Evolutionary conservation across 2,113 vertebrate genomes (phyloP).

Genomic region (Daboia siamensis): DNA sequence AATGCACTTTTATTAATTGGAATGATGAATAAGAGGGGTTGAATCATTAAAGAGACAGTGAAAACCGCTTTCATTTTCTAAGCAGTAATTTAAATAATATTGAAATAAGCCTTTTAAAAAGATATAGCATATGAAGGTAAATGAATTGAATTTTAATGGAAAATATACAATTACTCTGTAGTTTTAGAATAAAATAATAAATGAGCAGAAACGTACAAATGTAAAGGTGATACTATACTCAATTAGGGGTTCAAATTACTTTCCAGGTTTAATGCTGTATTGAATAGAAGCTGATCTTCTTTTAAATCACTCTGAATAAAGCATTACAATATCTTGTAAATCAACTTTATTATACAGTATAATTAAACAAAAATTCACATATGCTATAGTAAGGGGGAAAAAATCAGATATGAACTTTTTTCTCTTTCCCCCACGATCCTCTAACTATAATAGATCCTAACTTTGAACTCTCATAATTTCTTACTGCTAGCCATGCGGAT

Average conservation of each 20-base stretch:
- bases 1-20: not conserved
- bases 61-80: not conserved
- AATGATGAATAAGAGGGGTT: not conserved
- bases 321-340: not conserved
- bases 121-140: not conserved
- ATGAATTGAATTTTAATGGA: not conserved
- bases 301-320: not conserved
- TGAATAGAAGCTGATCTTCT: not conserved
- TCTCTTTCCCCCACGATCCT: not conserved
- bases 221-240: not conserved
- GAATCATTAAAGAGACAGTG: slow-evolving; percentile 1
- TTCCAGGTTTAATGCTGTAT: not conserved
- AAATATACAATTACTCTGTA: not conserved
- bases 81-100: not conserved
- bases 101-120: not conserved
- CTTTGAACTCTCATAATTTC: not conserved
- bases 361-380: not conserved
- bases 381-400: not conserved
- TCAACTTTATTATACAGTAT: not conserved
- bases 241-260: not conserved
- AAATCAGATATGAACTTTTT: not conserved
- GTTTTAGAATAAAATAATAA: not conserved
- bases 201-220: not conserved
- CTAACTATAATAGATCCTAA: not conserved
- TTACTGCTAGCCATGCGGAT: not conserved